Percentiles rank a stretch among this genome's conserved stretches.
These are phyloP conservation scores for Physocephala rufipes DNA, from an alignment of 2,888 invertebrate genomes.

Conservation along the genomic window DNA sequence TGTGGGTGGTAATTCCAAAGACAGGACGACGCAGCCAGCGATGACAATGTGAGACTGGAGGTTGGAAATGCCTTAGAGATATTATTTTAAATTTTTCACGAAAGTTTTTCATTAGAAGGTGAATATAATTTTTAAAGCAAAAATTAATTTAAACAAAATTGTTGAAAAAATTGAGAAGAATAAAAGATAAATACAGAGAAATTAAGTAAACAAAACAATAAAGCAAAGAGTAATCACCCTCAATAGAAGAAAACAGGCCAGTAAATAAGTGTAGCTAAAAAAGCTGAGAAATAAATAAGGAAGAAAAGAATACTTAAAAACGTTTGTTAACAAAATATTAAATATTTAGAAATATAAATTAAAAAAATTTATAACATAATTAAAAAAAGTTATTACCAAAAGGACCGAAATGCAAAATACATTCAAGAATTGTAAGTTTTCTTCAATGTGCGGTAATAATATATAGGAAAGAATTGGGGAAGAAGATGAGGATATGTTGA, in stretches of 20 bases:
- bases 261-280: conserved; percentile 9
- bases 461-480: too few species aligned
- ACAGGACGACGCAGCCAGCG: too few species aligned
- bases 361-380: not conserved
- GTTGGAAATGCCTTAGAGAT: not conserved
- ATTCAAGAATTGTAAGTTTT: too few species aligned
- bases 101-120: not conserved
- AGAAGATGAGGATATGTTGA: too few species aligned
- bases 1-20: too few species aligned
- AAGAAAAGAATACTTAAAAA: conserved; percentile 14
- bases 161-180: conserved; percentile 11
- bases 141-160: conserved; percentile 20
- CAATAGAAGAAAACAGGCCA: not conserved
- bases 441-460: too few species aligned
- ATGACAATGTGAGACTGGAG: not conserved
- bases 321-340: not conserved
- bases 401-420: too few species aligned
- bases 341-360: not conserved
- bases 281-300: conserved; percentile 8
- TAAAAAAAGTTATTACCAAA: too few species aligned
- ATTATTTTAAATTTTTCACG: not conserved
- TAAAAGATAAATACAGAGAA: conserved; percentile 4
- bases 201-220: conserved; percentile 14
- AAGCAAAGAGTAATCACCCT: not conserved
- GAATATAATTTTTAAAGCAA: not conserved